A percentile compares a stretch with the other conserved stretches of the same genome.
phyloP scores from a whole-genome alignment of 2,113 vertebrate species.

The Xiphophorus maculatus region DNA sequence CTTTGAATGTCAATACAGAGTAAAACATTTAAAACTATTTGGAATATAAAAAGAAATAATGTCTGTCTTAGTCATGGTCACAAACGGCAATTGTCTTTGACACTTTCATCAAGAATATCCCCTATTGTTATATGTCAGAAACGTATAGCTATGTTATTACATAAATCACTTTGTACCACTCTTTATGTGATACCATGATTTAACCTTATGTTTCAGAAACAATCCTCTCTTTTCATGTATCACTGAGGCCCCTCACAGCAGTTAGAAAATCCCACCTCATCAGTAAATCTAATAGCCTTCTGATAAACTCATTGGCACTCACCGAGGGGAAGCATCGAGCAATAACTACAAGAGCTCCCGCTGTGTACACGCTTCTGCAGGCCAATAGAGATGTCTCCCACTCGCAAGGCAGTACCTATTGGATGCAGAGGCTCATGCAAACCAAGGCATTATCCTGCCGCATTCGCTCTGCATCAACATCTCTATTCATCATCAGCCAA shows the following conservation, averaged over 20 bases:
- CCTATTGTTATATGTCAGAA: too few species aligned
- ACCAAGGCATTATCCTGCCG: constrained; percentile 32
- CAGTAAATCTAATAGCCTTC: constrained; percentile 58
- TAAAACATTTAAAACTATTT: neutral
- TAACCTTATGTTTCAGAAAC: constrained; percentile 24
- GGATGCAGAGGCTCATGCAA: constrained; percentile 26
- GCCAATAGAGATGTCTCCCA: constrained; percentile 50
- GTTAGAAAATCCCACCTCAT: constrained; percentile 43
- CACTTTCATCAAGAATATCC: neutral
- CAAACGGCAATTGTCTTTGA: neutral
- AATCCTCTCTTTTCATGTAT: constrained; percentile 29
- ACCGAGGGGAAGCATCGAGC: constrained; percentile 64
- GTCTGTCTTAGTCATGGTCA: neutral
- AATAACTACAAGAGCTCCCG: constrained; percentile 59
- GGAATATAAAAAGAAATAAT: neutral
- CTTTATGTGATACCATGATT: constrained; percentile 14
- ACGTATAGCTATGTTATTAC: neutral
- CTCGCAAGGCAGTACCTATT: constrained; percentile 20
- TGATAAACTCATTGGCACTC: constrained; percentile 72
- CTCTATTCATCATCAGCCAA: constrained; percentile 40
- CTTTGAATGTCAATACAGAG: too few species aligned
- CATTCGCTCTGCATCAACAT: constrained; percentile 32
- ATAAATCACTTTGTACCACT: neutral
- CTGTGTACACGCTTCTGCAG: constrained; percentile 53
- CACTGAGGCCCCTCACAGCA: constrained; percentile 28